phyloP scores from a whole-genome alignment of 2,888 invertebrate species.

The Orchesella flavescens region DNA sequence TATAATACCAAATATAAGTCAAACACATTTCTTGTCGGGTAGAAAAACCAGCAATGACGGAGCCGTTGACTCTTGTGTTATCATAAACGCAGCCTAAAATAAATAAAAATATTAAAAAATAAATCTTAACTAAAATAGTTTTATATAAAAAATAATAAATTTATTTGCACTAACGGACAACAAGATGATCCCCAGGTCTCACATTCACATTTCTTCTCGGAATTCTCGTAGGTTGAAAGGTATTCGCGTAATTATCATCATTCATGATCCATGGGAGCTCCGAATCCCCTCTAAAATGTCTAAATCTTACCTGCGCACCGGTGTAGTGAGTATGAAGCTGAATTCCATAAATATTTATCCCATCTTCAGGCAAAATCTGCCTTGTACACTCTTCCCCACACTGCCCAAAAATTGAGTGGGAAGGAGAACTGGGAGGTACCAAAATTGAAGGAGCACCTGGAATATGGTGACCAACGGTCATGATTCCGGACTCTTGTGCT shows the following conservation, averaged over 20 bases:
- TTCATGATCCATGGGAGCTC: slow-evolving; percentile 43
- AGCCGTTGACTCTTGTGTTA: slow-evolving; percentile 78
- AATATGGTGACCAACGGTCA: slow-evolving; percentile 2
- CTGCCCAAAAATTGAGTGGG: slow-evolving; percentile 16
- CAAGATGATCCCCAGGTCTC: slow-evolving; percentile 46
- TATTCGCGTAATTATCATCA: slow-evolving; percentile 41
- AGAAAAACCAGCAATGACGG: slow-evolving; percentile 83
- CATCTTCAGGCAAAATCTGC: slow-evolving; percentile 15
- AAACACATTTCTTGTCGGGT: slow-evolving; percentile 91
- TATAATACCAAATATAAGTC: slow-evolving; percentile 88
- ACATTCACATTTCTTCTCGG: slow-evolving; percentile 8
- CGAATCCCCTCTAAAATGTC: slow-evolving; percentile 16
- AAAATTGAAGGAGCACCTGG: slow-evolving; percentile 34
- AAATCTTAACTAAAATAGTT: neutral
- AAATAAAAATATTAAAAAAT: neutral
- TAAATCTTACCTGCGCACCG: neutral
- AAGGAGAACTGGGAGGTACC: slow-evolving; percentile 2
- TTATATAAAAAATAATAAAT: neutral
- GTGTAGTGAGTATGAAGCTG: slow-evolving; percentile 17
- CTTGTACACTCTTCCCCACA: slow-evolving; percentile 20
- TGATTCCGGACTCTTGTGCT: neutral
- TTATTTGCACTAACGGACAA: neutral
- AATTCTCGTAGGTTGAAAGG: slow-evolving; percentile 31
- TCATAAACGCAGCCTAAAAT: slow-evolving; percentile 85
- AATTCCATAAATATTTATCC: slow-evolving; percentile 3